Conservation (phyloP, 2,797 vertebrate genomes). For the Tragopan temminckii region DNA sequence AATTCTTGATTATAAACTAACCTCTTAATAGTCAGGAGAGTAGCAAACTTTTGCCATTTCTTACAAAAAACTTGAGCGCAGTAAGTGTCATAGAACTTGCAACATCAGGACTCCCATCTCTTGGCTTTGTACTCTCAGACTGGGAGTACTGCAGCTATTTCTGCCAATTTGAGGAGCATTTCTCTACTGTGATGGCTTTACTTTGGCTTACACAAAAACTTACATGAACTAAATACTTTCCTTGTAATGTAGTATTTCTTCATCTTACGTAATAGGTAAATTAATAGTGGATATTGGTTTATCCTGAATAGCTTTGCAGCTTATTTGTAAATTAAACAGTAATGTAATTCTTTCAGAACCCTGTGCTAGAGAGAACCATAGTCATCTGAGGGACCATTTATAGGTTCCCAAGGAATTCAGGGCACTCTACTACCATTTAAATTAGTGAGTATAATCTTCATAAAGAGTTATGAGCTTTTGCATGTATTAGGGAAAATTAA, state of each 20-base stretch:
- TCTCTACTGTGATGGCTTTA: background rate
- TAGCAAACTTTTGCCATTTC: background rate
- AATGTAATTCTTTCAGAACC: background rate
- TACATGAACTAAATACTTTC: background rate
- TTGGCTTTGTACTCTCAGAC: background rate
- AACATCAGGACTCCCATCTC: background rate
- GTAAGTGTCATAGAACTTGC: background rate
- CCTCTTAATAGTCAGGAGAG: background rate
- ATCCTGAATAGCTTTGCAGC: background rate
- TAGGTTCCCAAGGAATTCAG: constrained; percentile 9
- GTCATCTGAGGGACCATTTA: background rate
- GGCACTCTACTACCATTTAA: background rate
- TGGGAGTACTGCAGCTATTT: background rate
- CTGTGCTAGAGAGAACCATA: background rate
- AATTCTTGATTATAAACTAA: background rate
- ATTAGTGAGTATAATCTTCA: constrained; percentile 3
- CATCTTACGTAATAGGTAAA: background rate
- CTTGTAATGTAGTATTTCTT: background rate
- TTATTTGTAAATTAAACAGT: background rate
- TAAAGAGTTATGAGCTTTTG: constrained; percentile 34
- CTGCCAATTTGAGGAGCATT: background rate
- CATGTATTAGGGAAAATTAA: background rate
- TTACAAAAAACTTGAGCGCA: background rate
- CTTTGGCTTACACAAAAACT: background rate
- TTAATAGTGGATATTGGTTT: background rate